These are phyloP conservation scores for Empis livida DNA, from an alignment of 2,888 invertebrate genomes.

Conservation along the genomic window DNA sequence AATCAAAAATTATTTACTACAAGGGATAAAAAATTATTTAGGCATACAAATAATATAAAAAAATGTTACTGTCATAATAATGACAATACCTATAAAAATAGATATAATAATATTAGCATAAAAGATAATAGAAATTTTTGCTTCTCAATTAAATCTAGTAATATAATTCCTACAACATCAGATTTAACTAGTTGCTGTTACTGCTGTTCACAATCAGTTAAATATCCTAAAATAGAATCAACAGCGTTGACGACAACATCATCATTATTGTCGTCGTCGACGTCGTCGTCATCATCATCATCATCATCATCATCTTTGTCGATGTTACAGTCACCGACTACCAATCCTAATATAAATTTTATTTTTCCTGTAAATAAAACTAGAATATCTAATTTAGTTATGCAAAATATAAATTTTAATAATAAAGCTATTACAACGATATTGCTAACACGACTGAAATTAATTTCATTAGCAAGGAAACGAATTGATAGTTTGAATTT, in stretches of 20 bases:
- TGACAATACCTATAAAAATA: not conserved
- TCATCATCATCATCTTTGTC: too few relatives aligned
- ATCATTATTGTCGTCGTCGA: too few relatives aligned
- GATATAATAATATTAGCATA: not conserved
- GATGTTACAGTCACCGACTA: too few relatives aligned
- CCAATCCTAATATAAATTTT: too few relatives aligned
- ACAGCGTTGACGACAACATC: too few relatives aligned
- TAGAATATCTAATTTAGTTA: not conserved
- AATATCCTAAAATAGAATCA: too few relatives aligned
- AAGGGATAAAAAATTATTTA: too few relatives aligned
- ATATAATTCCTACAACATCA: not conserved
- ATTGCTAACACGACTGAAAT: slow-evolving; percentile 1
- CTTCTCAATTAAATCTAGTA: not conserved
- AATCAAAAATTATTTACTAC: too few relatives aligned
- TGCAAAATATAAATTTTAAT: not conserved
- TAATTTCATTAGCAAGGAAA: not conserved
- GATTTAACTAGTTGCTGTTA: too few relatives aligned
- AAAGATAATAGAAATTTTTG: not conserved
- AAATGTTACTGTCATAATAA: not conserved
- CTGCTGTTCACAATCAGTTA: too few relatives aligned
- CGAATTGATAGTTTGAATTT: not conserved
- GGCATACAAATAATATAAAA: not conserved
- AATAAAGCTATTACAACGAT: not conserved
- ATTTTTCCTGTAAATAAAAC: too few relatives aligned
- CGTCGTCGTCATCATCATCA: too few relatives aligned